These are phyloP conservation scores for Lucilia sericata DNA, from an alignment of 1,140 invertebrate species.

Conservation along the genomic window DNA sequence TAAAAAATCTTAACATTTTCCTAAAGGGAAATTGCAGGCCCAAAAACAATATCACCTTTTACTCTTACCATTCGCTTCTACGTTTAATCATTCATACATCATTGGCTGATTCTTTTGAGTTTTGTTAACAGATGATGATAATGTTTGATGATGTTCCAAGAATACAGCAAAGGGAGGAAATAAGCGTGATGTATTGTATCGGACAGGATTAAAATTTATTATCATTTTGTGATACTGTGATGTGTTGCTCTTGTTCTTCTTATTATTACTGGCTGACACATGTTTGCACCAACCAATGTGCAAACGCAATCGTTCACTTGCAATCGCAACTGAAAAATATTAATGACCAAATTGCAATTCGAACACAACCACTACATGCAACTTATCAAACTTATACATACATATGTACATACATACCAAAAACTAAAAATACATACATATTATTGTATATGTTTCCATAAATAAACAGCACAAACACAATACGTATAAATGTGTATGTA, in stretches of 20 bases:
- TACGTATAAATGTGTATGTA: too few relatives aligned
- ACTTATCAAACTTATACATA: neutral
- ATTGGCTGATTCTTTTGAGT: neutral
- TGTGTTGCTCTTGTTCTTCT: neutral
- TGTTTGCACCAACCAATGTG: neutral
- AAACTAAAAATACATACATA: too few relatives aligned
- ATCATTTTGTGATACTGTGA: neutral
- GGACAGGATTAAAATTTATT: conserved; percentile 24
- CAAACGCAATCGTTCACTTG: neutral
- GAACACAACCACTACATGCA: neutral
- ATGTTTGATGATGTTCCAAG: neutral
- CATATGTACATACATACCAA: too few relatives aligned
- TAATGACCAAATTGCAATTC: neutral
- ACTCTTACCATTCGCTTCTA: neutral
- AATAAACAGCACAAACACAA: too few relatives aligned
- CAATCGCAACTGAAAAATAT: neutral
- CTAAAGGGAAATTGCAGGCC: neutral
- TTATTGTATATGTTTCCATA: too few relatives aligned
- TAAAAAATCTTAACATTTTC: neutral
- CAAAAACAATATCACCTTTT: neutral
- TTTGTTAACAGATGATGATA: conserved; percentile 25
- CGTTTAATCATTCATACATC: neutral
- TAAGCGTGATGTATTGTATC: neutral
- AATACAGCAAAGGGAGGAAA: neutral
- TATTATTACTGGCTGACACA: neutral